Base-by-base conservation (phyloP, 2,113 vertebrate genomes). In the Platichthys stellatus region DNA sequence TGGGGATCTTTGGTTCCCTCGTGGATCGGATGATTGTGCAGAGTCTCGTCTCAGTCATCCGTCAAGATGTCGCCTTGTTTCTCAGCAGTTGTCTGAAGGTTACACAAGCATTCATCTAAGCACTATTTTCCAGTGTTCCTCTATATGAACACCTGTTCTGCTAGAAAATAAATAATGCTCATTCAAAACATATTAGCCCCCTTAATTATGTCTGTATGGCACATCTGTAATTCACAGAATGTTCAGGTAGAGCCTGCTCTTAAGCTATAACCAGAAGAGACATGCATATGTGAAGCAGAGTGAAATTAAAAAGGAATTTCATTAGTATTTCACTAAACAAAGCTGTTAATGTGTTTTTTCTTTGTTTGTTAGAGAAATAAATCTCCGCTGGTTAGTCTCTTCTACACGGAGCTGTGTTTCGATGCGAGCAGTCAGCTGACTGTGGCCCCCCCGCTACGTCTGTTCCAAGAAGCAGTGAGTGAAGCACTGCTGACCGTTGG, bases 21-120 rank as follows among this genome's bases (percentile, higher is more conserved):
- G 69, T 94, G 8, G 75, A 94, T 82, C 87, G 91, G 15, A 94
- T 97, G 86, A 91, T 88, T 14, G 83, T 93, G 47, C 95, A 97
- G 87, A 93, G 59, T 64, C 86, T 97, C 0, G 75, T 93, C 74
- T 93, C 93, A 0, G 51, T 95, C 35, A 64, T 91, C 69, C 84
- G 88, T 20, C 54, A 81, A 20, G 90, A 96, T 18, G 80, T 91
- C 61, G 63, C 35, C 0, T 76, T 80, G 2, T 96, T 96, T 62
- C 88, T 95, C 53, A 23, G 49, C 35, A 74, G 54, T 7, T 54
- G 91, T 61, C 53, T 95, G 47, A 92, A 95, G 94, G 96, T 96
- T 40, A 63, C n/a, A 2, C 28, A 61, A 10, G 26, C 28, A n/a
- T 38, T 35, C 18, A 31, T 31, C 31, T 9, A 17, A 51, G 20